Base-by-base conservation (phyloP, 30 jellyfish, hydroid and myxozoan species). In the Aurelia sp. region DNA sequence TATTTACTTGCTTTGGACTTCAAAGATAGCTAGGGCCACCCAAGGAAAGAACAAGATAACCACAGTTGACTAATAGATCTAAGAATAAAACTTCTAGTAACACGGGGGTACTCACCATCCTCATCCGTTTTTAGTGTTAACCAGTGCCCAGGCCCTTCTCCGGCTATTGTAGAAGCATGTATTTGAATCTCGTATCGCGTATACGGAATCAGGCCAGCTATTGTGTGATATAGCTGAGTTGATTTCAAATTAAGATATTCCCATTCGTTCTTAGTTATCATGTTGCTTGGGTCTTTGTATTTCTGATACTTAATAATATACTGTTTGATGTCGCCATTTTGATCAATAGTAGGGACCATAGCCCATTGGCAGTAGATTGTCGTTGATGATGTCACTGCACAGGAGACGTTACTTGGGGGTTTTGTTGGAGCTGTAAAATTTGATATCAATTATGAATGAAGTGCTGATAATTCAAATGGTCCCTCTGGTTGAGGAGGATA, bases 111-210 rank as follows among this genome's bases (percentile, higher is more conserved):
- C 55, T 44, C 16, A 82, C 92, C 92, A 41, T 82, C 92, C 35
- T 82, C 92, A 30, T 82, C 92, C 15, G 92, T 82, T 50, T 82
- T 21, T 50, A 82, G 48, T 5, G 92, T 82, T n/a, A 52, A 20
- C 92, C 92, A 82, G 12, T 57, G 64, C 40, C 61, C 85, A 6
- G 85, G 58, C 10, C 92, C 92, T 50, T 67, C 79, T 37, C 92
- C 92, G 0, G 83, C 79, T 6, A 13, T 58, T 13, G 92, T 82
- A 8, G 40, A 21, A 12, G 85, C 92, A 62, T 73, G 66, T 0
- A 82, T 71, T 60, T 69, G 52, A 35, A 82, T n/a, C 70, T 82
- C 92, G 57, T 82, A 82, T 53, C 92, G 58, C 7, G 92, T 69
- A 18, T 67, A 82, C 37, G 76, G 82, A 58, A 58, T n/a, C 50